phyloP scores from a whole-genome alignment of 2,113 vertebrate genomes.

The Amia ocellicauda region DNA sequence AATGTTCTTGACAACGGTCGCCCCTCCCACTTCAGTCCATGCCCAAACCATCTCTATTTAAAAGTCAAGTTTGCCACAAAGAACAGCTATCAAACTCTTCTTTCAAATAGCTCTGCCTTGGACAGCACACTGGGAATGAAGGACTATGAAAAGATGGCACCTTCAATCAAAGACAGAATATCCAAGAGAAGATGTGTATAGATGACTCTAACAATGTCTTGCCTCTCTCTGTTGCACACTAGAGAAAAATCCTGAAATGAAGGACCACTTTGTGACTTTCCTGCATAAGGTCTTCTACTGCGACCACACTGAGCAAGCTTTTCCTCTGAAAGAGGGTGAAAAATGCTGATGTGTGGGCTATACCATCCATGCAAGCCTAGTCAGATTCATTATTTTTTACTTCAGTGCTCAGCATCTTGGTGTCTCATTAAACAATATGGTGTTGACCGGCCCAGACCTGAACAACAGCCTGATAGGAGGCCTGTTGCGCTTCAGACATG shows the following conservation, averaged over 20 bases:
- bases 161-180: too few relatives aligned
- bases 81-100: too few relatives aligned
- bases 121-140: too few relatives aligned
- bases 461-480: background rate
- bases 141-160: too few relatives aligned
- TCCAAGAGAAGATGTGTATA: too few relatives aligned
- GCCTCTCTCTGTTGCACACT: background rate
- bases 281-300: background rate
- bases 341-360: background rate
- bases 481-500: background rate
- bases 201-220: background rate
- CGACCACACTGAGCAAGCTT: background rate
- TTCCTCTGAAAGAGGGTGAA: slow-evolving; percentile 3
- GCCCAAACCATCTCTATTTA: background rate
- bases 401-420: background rate
- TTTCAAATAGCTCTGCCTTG: too few relatives aligned
- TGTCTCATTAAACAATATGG: background rate
- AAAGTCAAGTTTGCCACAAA: background rate
- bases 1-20: background rate
- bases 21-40: background rate
- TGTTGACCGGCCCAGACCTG: slow-evolving; percentile 1
- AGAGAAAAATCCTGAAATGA: background rate
- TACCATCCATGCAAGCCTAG: background rate
- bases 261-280: background rate
- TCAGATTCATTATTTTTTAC: background rate